Evolutionary conservation across 2,113 vertebrate species (phyloP), one percentile per base, ranked within the genome.

Genomic region (Oenanthe oenanthe): DNA sequence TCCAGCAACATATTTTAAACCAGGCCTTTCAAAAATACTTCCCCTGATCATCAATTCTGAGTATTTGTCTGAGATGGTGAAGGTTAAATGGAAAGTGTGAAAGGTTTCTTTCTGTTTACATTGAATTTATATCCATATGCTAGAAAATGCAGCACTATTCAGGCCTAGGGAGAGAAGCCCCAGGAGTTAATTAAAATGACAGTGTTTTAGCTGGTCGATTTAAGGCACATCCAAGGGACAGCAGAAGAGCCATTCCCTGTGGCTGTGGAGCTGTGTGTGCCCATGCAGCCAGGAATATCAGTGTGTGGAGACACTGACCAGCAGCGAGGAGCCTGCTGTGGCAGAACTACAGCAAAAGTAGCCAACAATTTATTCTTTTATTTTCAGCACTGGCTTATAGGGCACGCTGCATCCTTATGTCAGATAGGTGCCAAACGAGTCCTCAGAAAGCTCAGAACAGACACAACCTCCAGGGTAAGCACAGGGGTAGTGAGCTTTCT

Each of bases 141-240:
- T 65, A 92, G 51, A 85, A 90, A 92, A 13, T 43, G n/a, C 28
- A 88, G 61, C 53, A 78, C 42, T 75, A 20, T 11, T 42, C 11
- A 38, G 73, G 89, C 40, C 72, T 22, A 43, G 34, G 9, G n/a
- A 89, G 42, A 67, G 45, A 86, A 85, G 58, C n/a, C 29, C 65
- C 12, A 88, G 86, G 96, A 97, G 92, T 92, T 93, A 65, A 88
- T 93, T 89, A 53, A 89, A 92, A 92, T 70, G 92, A 93, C 90
- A 91, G 92, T 43, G 14, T 80, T 79, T 78, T 25, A 94, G 57
- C 63, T 43, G 73, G 77, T 88, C 83, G 95, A 74, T 97, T 94
- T 94, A 90, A 95, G 95, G 93, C 14, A 3, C 93, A 85, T 70
- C 72, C 65, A 80, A 95, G 78, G 68, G 77, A 78, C 54, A 61